phyloP scores from a whole-genome alignment of 2,797 vertebrate genomes.

The Artibeus jamaicensis region DNA sequence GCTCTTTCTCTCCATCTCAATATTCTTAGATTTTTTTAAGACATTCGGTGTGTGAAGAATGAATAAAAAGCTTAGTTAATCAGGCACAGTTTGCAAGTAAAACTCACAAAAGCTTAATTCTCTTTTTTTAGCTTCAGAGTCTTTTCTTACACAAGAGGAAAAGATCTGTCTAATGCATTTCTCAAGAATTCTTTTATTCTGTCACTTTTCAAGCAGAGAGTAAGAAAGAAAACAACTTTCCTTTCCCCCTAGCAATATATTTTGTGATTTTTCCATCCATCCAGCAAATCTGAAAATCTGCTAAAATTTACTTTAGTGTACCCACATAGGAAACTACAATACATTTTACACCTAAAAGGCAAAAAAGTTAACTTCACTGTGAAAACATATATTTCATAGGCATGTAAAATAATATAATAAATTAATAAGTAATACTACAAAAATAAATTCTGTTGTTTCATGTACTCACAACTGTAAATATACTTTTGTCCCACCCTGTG shows the following conservation, averaged over 20 bases:
- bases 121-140: slow-evolving; percentile 17
- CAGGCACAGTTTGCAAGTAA: slow-evolving; percentile 29
- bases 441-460: background rate
- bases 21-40: slow-evolving; percentile 28
- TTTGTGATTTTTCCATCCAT: slow-evolving; percentile 55
- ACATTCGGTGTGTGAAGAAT: background rate
- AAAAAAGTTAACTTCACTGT: background rate
- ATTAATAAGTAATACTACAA: background rate
- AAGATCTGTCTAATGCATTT: slow-evolving; percentile 38
- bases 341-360: background rate
- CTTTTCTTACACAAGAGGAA: slow-evolving; percentile 20
- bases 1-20: background rate
- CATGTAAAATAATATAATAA: background rate
- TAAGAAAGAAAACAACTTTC: slow-evolving; percentile 43
- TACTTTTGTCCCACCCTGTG: background rate
- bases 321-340: background rate
- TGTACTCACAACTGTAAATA: background rate
- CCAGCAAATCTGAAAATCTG: slow-evolving; percentile 39
- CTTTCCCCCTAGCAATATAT: slow-evolving; percentile 47
- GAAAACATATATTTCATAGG: background rate
- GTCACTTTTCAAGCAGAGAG: slow-evolving; percentile 57
- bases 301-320: slow-evolving; percentile 8
- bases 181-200: slow-evolving; percentile 66
- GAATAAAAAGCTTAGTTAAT: slow-evolving; percentile 44
- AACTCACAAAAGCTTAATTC: slow-evolving; percentile 42